Conservation (phyloP, 2,113 vertebrate genomes). For the Callopanchax toddi region DNA sequence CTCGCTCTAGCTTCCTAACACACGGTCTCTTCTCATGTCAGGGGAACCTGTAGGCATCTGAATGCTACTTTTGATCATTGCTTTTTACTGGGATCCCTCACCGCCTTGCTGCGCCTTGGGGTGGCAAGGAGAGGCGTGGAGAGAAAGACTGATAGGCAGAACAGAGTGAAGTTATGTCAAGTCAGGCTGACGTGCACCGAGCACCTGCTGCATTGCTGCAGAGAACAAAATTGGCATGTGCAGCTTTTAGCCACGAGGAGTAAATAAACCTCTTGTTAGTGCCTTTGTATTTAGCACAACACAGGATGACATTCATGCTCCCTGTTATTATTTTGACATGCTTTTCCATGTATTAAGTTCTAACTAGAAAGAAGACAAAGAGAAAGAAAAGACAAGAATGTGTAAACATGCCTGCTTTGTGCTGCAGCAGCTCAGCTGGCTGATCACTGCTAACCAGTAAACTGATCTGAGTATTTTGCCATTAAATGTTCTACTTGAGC, state of each 20-base stretch:
- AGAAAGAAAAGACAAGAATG: background rate
- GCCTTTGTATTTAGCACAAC: constrained; percentile 50
- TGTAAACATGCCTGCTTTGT: constrained; percentile 29
- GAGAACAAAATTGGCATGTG: constrained; percentile 50
- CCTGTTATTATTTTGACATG: constrained; percentile 26
- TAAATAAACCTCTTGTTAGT: constrained; percentile 56
- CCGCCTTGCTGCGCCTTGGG: constrained; percentile 68
- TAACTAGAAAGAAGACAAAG: constrained; percentile 33
- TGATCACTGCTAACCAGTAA: background rate
- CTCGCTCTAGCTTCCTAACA: constrained; percentile 29
- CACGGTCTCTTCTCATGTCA: constrained; percentile 71
- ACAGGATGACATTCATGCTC: constrained; percentile 11
- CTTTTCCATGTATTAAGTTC: constrained; percentile 33
- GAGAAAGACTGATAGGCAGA: constrained; percentile 63
- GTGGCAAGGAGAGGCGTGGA: constrained; percentile 48
- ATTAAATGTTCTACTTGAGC: background rate
- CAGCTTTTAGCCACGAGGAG: constrained; percentile 39
- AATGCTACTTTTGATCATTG: constrained; percentile 76
- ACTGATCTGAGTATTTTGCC: background rate
- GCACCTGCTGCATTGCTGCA: constrained; percentile 38
- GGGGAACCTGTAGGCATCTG: constrained; percentile 72
- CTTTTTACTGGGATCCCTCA: constrained; percentile 63
- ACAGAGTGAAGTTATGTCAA: constrained; percentile 66
- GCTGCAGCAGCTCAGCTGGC: background rate
- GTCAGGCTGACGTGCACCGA: constrained; percentile 60